A percentile compares a stretch with the other conserved stretches of the same genome.
Evolutionary conservation across 2,888 invertebrate genomes (phyloP).

Genomic region (Euzophera pinguis): DNA sequence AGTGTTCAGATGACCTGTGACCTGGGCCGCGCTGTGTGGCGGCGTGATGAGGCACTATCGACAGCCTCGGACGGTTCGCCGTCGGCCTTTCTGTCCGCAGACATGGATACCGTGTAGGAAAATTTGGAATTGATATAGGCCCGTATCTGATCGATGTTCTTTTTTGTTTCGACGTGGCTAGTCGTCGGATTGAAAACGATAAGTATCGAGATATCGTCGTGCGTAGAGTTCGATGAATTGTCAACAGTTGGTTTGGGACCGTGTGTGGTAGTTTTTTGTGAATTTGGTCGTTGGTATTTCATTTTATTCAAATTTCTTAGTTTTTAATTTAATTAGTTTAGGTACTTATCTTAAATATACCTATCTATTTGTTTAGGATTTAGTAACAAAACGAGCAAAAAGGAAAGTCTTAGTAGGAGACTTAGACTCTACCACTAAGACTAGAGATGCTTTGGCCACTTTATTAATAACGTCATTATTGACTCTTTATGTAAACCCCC

Average conservation of each 20-base stretch:
- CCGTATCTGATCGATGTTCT: slow-evolving; percentile 12
- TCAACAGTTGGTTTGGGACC: slow-evolving; percentile 6
- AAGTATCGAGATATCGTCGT: slow-evolving; percentile 1
- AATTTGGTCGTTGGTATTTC: too few species aligned
- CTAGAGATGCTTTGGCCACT: too few species aligned
- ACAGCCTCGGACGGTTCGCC: slow-evolving; percentile 20
- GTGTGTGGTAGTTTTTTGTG: not conserved
- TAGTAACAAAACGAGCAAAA: too few species aligned
- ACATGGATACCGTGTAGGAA: slow-evolving; percentile 21
- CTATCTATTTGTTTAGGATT: too few species aligned
- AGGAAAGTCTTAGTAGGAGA: too few species aligned
- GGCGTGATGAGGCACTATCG: slow-evolving; percentile 52
- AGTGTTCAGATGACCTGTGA: slow-evolving; percentile 61
- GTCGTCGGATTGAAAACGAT: slow-evolving; percentile 10
- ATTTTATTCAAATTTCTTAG: too few species aligned
- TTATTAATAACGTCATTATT: too few species aligned
- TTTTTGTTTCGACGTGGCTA: slow-evolving; percentile 13
- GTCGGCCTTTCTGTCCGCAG: slow-evolving; percentile 27
- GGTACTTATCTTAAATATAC: too few species aligned
- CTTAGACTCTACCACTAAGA: too few species aligned
- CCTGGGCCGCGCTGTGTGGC: slow-evolving; percentile 52
- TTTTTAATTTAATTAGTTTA: too few species aligned
- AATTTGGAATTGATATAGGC: slow-evolving; percentile 25
- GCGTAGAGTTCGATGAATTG: slow-evolving; percentile 5
- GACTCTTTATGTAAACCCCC: too few species aligned